Evolutionary conservation across 2,888 invertebrate species (phyloP), one percentile per base, ranked within the genome.

Genomic region (Sesia apiformis): DNA sequence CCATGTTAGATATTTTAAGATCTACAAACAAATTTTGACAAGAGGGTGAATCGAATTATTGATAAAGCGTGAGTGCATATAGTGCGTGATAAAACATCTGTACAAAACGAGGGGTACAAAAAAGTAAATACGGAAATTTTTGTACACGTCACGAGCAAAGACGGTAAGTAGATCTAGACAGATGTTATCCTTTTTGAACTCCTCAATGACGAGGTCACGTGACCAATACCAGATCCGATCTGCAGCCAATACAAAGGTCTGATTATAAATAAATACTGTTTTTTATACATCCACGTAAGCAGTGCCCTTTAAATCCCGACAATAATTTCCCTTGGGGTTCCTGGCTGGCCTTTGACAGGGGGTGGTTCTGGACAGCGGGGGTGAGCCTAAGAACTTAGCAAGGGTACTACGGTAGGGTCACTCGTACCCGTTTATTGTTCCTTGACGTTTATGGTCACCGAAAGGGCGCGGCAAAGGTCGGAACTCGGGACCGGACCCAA

Each of bases 251-350:
- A 70, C 76, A 72, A 57, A 74, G 74, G 66, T 80, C 79, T 74
- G 76, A 81, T 81, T 81, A 81, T 75, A 80, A 78, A 74, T 79
- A 78, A 76, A 77, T 74, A 75, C 76, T 81, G 84, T 86, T 67
- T 67, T 87, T 87, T 86, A 74, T 84, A 78, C 74, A 75, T 86
- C 72, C 67, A 70, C 80, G 80, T 79, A 81, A 84, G 84, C 81
- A 80, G 75, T 85, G 86, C 88, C 90, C 90, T 90, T 89, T 89
- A 90, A 90, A 90, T 86, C 89, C 89, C 83, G 84, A 85, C 88
- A 84, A 89, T 90, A 87, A 90, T 90, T 90, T 90, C 90, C 90
- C 90, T 62, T 54, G 90, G 79, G 90, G 77, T 70, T 70, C 64
- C 67, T 72, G 77, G 65, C 74, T 85, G 82, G 82, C 84, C 84